Base-by-base conservation (phyloP, 2,888 invertebrate genomes). In the Ormyrus labotus region DNA sequence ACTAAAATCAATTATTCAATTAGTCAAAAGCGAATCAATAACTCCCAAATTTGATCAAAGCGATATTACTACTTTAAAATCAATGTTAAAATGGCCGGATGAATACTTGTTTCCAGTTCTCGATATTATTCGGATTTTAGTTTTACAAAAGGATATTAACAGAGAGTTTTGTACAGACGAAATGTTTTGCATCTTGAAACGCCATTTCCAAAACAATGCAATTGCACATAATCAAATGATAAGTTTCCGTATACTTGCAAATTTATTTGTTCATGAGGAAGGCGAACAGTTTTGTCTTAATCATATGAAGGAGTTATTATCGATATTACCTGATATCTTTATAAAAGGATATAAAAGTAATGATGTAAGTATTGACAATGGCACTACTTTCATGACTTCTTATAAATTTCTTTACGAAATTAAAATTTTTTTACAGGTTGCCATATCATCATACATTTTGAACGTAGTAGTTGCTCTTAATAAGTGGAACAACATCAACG, bases 31-130 rank as follows among this genome's bases (percentile, higher is more conserved):
- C 11, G 81, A 85, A 67, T 34, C 34, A 34, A 34, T 2, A 34
- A 34, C 1, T 34, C 34, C 34, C 34, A 53, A 80, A 0, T 50
- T 82, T 8, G 84, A 84, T 5, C 71, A 81, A 51, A 60, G 84
- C 19, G 80, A 83, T 34, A 81, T 80, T 3, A 45, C 13, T 11
- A 55, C 7, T 51, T 67, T 80, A 55, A 71, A 50, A 61, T 7
- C 58, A 11, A 13, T 80, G 19, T 72, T 80, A 10, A 75, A 63
- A n/a, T 90, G 90, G 90, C 87, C 90, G 4, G 84, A 85, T 9
- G 96, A 96, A 87, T 93, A 95, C 83, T 92, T 98, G 1, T 98
- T 98, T 88, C 98, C 99, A 0, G 96, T 95, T 5, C 91, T 99
- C 84, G 99, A 99, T 88, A 92, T 98, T 6, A 93, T 97, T 10